Conservation (phyloP, 2,113 vertebrate genomes). For the Paedocypris sp. region DNA sequence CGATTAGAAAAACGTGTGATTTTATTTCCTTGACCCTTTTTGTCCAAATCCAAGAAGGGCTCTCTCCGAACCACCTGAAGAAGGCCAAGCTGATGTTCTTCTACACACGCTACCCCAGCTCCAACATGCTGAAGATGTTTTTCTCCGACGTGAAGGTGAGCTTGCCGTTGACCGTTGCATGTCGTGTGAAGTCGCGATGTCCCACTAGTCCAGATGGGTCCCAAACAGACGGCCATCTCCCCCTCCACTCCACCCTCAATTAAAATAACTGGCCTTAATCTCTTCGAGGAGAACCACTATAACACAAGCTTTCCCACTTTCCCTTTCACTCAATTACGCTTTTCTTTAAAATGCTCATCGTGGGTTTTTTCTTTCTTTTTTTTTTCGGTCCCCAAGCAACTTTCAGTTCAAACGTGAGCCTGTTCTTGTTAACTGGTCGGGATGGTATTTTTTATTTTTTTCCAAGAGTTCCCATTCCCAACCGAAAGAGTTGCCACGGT, state of each 20-base stretch:
- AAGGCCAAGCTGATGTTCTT: conserved; percentile 99
- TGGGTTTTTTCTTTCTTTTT: not conserved
- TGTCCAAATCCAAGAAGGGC: conserved; percentile 81
- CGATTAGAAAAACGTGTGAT: not conserved
- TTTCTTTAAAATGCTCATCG: conserved; percentile 32
- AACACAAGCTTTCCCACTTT: conserved; percentile 45
- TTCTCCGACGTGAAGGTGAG: conserved; percentile 99
- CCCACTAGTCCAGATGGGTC: conserved; percentile 50
- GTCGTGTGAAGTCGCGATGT: conserved; percentile 22
- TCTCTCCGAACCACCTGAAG: conserved; percentile 98
- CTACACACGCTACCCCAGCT: conserved; percentile 96
- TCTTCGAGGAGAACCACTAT: conserved; percentile 14
- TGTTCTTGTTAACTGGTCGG: conserved; percentile 9
- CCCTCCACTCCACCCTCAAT: conserved; percentile 50
- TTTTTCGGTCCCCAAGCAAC: not conserved
- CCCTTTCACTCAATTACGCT: conserved; percentile 36
- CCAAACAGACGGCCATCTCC: conserved; percentile 48
- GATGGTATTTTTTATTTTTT: conserved; percentile 4
- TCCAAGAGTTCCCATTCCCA: conserved; percentile 1
- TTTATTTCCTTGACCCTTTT: conserved; percentile 61
- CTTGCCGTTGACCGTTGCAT: conserved; percentile 8
- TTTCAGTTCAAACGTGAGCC: not conserved
- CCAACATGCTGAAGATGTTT: conserved; percentile 99
- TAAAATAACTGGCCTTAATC: conserved; percentile 63
- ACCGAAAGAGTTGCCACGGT: too few relatives aligned